phyloP scores from a whole-genome alignment of 53 echinoderm and acorn worm species.

The Henricia sp. region DNA sequence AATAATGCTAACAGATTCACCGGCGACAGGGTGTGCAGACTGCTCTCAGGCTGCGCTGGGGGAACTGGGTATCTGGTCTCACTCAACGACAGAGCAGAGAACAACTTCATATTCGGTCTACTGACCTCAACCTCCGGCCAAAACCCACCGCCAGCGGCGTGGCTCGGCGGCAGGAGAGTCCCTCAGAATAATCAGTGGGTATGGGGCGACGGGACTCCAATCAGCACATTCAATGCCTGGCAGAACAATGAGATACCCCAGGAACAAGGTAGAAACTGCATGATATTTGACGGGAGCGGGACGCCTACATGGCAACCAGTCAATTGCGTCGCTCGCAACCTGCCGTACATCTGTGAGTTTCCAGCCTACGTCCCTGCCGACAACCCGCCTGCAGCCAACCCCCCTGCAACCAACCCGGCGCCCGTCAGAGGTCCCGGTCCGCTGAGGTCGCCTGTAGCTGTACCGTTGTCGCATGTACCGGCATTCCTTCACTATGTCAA shows the following conservation, averaged over 20 bases:
- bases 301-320: not conserved
- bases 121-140: not conserved
- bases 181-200: not conserved
- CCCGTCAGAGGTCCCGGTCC: not conserved
- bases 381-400: not conserved
- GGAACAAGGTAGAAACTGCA: conserved; percentile 48
- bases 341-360: conserved; percentile 44
- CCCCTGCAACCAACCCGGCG: too few species aligned
- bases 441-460: not conserved
- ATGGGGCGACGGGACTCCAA: conserved; percentile 35
- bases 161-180: conserved; percentile 13
- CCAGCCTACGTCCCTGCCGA: conserved; percentile 5
- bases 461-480: too few species aligned
- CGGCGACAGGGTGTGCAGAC: conserved; percentile 38
- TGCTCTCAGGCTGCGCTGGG: conserved; percentile 45
- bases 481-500: too few species aligned
- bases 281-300: not conserved
- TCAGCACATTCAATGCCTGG: conserved; percentile 1
- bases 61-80: conserved; percentile 43
- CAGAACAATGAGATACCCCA: not conserved
- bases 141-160: not conserved
- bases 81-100: conserved; percentile 11
- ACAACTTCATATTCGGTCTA: conserved; percentile 24
- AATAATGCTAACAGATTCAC: conserved; percentile 9
- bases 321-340: not conserved